Conservation (phyloP, 1,140 invertebrate genomes). For the Nylanderia fulva region DNA sequence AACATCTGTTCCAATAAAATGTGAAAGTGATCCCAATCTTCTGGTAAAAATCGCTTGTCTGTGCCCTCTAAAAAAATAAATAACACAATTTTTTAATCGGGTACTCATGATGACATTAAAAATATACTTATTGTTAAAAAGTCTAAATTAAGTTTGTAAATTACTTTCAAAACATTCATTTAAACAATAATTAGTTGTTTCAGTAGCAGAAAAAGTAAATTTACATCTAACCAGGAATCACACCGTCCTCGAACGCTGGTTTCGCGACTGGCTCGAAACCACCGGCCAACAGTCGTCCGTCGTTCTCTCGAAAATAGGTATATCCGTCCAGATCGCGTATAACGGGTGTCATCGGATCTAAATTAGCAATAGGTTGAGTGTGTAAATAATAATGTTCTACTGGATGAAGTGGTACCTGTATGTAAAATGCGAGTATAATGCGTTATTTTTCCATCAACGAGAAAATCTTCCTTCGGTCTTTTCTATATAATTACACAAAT, state of each 20-base stretch:
- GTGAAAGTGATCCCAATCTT: constrained; percentile 99
- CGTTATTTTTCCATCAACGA: constrained; percentile 8
- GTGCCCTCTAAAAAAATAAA: constrained; percentile 81
- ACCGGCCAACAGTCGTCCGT: constrained; percentile 92
- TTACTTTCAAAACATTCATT: background rate
- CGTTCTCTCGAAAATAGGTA: constrained; percentile 94
- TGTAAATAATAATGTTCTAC: constrained; percentile 97
- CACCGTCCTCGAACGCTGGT: constrained; percentile 94
- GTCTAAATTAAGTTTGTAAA: background rate
- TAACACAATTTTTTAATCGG: constrained; percentile 38
- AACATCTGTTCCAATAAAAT: constrained; percentile 94
- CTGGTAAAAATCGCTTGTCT: constrained; percentile 89
- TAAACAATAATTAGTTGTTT: background rate
- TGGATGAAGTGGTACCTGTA: constrained; percentile 93
- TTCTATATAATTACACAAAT: background rate
- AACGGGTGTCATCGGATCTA: constrained; percentile 93
- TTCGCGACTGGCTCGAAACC: constrained; percentile 96
- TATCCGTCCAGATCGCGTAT: constrained; percentile 96
- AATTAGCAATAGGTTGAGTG: constrained; percentile 91
- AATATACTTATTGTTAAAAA: background rate
- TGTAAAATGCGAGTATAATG: background rate
- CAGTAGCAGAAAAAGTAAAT: background rate
- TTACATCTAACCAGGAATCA: constrained; percentile 86
- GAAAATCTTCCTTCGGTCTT: background rate
- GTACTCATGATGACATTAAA: background rate